phyloP scores from a whole-genome alignment of 2,888 invertebrate genomes.

The Allygus modestus region DNA sequence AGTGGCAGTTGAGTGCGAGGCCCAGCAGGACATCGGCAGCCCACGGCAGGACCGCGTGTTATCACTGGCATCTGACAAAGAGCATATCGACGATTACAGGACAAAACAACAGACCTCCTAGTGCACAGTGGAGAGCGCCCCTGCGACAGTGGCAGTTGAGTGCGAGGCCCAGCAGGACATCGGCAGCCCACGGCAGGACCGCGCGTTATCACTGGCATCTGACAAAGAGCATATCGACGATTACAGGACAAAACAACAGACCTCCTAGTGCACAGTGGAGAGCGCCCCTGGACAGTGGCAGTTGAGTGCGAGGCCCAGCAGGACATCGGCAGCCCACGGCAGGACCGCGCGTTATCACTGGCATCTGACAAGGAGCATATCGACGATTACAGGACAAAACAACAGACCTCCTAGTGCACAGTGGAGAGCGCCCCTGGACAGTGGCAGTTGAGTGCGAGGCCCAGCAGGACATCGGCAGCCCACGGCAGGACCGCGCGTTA shows the following conservation, averaged over 20 bases:
- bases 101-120: not conserved
- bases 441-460: not conserved
- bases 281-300: no score
- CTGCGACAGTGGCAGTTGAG: not conserved
- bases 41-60: not conserved
- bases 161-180: not conserved
- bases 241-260: no score
- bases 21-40: slow-evolving; percentile 4
- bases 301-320: not conserved
- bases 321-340: not conserved
- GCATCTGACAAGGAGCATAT: slow-evolving; percentile 7
- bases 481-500: not conserved
- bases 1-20: not conserved
- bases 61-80: slow-evolving; percentile 11
- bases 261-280: no score
- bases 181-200: not conserved
- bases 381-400: not conserved
- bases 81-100: not conserved
- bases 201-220: slow-evolving; percentile 11
- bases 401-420: not conserved
- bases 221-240: no score
- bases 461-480: slow-evolving; percentile 13
- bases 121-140: not conserved
- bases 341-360: not conserved
- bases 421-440: not conserved